phyloP scores from a whole-genome alignment of 2,888 invertebrate genomes.

The Digitonthophagus gazella region DNA sequence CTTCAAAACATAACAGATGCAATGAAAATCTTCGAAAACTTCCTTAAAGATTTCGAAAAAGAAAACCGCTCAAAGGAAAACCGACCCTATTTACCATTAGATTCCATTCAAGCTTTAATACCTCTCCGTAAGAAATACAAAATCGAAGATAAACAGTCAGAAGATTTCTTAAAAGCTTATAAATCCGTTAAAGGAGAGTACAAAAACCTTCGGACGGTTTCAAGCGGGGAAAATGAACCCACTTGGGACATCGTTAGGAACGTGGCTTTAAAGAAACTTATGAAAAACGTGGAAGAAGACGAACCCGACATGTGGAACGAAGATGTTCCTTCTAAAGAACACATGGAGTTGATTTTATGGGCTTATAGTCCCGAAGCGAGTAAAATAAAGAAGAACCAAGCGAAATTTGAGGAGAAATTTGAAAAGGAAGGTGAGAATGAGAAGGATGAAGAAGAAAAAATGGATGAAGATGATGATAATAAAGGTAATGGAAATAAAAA shows the following conservation, averaged over 20 bases:
- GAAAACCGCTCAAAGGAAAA: constrained; percentile 67
- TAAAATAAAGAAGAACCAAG: constrained; percentile 62
- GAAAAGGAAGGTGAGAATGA: constrained; percentile 38
- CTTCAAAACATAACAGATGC: constrained; percentile 73
- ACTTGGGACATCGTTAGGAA: constrained; percentile 79
- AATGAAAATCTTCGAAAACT: constrained; percentile 67
- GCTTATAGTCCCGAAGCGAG: constrained; percentile 72
- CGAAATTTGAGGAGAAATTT: constrained; percentile 52
- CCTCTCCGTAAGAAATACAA: constrained; percentile 56
- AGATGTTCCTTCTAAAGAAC: constrained; percentile 67
- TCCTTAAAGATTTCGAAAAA: constrained; percentile 70
- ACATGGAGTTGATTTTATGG: constrained; percentile 70
- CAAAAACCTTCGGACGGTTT: constrained; percentile 68
- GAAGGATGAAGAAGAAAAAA: constrained; percentile 29
- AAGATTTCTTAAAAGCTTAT: constrained; percentile 64
- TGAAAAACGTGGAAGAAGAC: constrained; percentile 59
- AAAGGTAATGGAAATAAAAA: constrained; percentile 30
- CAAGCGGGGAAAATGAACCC: constrained; percentile 54
- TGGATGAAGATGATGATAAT: constrained; percentile 29
- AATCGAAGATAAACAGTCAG: constrained; percentile 52
- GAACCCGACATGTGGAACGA: constrained; percentile 62
- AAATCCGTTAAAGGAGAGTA: constrained; percentile 65
- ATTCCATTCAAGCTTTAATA: constrained; percentile 57
- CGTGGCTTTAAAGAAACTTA: constrained; percentile 58
- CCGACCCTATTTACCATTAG: constrained; percentile 65